A percentile compares a stretch with the other conserved stretches of the same genome.
phyloP scores from a whole-genome alignment of 2,113 vertebrate species.

The Dromas ardeola region DNA sequence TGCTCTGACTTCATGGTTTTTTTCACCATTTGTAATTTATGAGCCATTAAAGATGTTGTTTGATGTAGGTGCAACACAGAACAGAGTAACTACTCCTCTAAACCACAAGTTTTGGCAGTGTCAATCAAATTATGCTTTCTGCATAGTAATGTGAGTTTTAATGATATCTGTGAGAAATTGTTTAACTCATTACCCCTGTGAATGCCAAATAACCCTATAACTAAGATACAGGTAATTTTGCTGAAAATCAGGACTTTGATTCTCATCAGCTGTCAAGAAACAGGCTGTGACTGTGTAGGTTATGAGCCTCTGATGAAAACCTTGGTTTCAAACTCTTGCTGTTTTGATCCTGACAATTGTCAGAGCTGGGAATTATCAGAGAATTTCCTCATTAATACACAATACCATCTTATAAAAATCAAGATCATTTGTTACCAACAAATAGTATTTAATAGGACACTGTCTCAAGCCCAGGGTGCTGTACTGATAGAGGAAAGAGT shows the following conservation, averaged over 20 bases:
- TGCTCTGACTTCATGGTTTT: not conserved
- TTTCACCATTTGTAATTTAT: slow-evolving; percentile 8
- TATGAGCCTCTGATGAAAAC: not conserved
- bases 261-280: not conserved
- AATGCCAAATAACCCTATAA: not conserved
- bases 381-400: not conserved
- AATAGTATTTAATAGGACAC: not conserved
- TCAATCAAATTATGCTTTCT: slow-evolving; percentile 13
- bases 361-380: not conserved
- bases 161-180: not conserved
- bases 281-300: not conserved
- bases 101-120: not conserved
- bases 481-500: not conserved
- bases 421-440: not conserved
- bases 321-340: not conserved
- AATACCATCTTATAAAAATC: not conserved
- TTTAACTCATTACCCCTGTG: not conserved
- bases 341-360: not conserved
- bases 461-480: not conserved
- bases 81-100: not conserved
- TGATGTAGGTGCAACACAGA: not conserved
- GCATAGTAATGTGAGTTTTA: slow-evolving; percentile 4
- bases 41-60: not conserved
- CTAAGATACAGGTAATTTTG: not conserved
- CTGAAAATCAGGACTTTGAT: slow-evolving; percentile 4